These are phyloP conservation scores for Chelmon rostratus DNA, from an alignment of 2,797 vertebrate species.

Conservation along the genomic window DNA sequence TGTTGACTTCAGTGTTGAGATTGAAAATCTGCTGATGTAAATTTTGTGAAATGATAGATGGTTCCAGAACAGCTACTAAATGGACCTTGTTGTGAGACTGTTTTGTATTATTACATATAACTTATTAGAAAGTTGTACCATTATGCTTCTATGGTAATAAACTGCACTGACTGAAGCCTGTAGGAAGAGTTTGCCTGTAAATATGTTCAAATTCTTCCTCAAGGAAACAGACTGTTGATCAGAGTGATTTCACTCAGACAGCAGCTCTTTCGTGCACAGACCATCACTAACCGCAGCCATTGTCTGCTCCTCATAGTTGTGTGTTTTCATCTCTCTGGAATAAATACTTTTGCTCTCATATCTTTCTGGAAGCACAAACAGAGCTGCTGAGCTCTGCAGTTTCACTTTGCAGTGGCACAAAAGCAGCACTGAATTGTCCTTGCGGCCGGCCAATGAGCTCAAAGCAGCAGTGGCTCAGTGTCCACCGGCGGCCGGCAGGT, in stretches of 20 bases:
- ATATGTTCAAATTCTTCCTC: not conserved
- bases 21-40: not conserved
- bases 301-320: slow-evolving; percentile 32
- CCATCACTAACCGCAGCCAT: slow-evolving; percentile 13
- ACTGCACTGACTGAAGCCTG: not conserved
- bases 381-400: slow-evolving; percentile 79
- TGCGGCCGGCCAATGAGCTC: slow-evolving; percentile 69
- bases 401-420: slow-evolving; percentile 72
- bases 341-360: slow-evolving; percentile 60
- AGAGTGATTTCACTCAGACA: not conserved
- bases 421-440: slow-evolving; percentile 74
- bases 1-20: not conserved
- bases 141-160: not conserved
- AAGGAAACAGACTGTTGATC: not conserved
- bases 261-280: slow-evolving; percentile 5
- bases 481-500: slow-evolving; percentile 47
- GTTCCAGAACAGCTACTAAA: not conserved
- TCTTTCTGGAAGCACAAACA: slow-evolving; percentile 80
- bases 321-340: slow-evolving; percentile 63
- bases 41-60: not conserved
- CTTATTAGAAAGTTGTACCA: not conserved
- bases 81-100: not conserved
- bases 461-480: slow-evolving; percentile 55
- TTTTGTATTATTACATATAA: not conserved
- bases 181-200: not conserved